A percentile compares a stretch with the other conserved stretches of the same genome.
Evolutionary conservation across 1,140 invertebrate genomes (phyloP).

Genomic region (Aleiodes sp.): DNA sequence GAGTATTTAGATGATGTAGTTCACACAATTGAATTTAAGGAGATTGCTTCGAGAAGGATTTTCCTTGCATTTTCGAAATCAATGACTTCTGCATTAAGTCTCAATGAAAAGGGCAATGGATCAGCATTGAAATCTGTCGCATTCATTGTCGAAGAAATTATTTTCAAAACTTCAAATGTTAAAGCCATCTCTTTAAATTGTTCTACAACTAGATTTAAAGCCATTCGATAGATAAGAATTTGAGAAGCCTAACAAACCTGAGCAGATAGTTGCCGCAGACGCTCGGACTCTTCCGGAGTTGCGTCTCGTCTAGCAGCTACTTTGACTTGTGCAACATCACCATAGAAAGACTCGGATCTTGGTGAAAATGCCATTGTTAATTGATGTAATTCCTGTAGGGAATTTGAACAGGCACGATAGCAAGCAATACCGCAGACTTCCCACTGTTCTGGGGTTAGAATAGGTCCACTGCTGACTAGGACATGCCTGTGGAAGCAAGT

Average conservation of each 20-base stretch:
- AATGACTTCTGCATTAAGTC: too few species aligned
- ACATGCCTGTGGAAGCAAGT: conserved; percentile 73
- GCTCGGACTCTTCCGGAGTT: conserved; percentile 80
- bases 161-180: too few species aligned
- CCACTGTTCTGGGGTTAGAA: conserved; percentile 85
- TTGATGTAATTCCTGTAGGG: conserved; percentile 84
- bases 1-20: too few species aligned
- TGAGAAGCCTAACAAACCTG: conserved; percentile 69
- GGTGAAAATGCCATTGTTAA: conserved; percentile 87
- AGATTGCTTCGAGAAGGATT: too few species aligned
- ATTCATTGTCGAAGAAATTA: neutral
- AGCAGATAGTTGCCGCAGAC: conserved; percentile 85
- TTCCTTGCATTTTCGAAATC: too few species aligned
- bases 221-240: neutral
- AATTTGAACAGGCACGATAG: conserved; percentile 83
- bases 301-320: conserved; percentile 89
- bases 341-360: conserved; percentile 92
- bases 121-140: neutral
- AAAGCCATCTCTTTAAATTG: neutral
- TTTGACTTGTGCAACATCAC: conserved; percentile 91
- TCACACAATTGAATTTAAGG: too few species aligned
- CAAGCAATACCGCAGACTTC: conserved; percentile 81
- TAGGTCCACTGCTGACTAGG: conserved; percentile 82
- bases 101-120: neutral
- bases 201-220: neutral